phyloP scores from a whole-genome alignment of 2,797 vertebrate species.

The Rachycentron canadum region DNA sequence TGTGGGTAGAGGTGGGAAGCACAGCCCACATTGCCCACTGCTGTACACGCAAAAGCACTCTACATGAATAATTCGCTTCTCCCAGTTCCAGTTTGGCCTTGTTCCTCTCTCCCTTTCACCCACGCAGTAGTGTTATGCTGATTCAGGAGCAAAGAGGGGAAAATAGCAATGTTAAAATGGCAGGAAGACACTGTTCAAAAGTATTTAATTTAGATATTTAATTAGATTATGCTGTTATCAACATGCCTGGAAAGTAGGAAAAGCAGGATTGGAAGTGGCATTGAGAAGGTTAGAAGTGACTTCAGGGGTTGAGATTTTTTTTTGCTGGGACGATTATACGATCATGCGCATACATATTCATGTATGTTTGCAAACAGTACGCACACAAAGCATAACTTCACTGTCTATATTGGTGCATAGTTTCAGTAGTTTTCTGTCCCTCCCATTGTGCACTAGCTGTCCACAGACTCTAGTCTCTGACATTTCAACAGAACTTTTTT shows the following conservation, averaged over 20 bases:
- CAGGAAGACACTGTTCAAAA: constrained; percentile 51
- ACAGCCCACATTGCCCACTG: constrained; percentile 62
- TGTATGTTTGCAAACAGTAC: not conserved
- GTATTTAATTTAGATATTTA: constrained; percentile 36
- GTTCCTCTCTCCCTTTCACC: constrained; percentile 70
- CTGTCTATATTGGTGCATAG: constrained; percentile 6
- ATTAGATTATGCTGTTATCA: constrained; percentile 24
- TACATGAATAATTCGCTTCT: constrained; percentile 81
- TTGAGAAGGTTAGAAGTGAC: constrained; percentile 9
- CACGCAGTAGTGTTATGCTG: constrained; percentile 73
- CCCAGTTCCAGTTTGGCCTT: constrained; percentile 69
- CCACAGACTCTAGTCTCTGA: constrained; percentile 43
- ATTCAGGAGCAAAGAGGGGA: constrained; percentile 69
- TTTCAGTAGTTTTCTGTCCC: constrained; percentile 32
- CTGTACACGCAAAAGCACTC: constrained; percentile 75
- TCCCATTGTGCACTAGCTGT: constrained; percentile 32
- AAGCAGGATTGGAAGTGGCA: constrained; percentile 20
- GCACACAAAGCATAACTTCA: not conserved
- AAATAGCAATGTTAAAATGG: constrained; percentile 59
- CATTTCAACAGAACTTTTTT: constrained; percentile 42
- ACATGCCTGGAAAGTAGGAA: not conserved
- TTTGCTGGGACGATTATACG: constrained; percentile 10
- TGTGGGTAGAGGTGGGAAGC: constrained; percentile 72
- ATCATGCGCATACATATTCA: constrained; percentile 16
- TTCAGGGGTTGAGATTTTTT: constrained; percentile 1